Evolutionary conservation across 2,113 vertebrate species (phyloP), one percentile per base, ranked within the genome.

Genomic region (Clupea harengus): DNA sequence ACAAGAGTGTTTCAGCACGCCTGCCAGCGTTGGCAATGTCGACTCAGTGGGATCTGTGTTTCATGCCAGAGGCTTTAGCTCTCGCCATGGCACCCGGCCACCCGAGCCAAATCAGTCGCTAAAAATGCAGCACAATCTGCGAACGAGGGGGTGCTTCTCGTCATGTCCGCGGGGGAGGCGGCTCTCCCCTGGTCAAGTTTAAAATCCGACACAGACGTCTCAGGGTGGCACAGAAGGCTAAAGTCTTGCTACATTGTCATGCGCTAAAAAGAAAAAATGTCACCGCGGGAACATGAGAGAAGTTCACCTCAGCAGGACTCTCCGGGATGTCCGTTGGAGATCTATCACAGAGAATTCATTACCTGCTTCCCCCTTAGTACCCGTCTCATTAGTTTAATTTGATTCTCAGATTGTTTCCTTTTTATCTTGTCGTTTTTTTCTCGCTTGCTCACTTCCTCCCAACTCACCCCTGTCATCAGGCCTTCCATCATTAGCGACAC

Each of bases 31-130:
- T 83, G 82, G 54, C 83, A 81, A 28, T 47, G 50, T 81, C 17
- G 39, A 39, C 84, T 81, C 82, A 25, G 50, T 83, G 75, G 82
- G 85, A 84, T 88, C 84, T 86, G 85, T 81, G 18, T 28, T 67
- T 83, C 84, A 85, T 54, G 72, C 47, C 72, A 39, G 47, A 6
- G 45, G 81, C 84, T 88, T 72, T 83, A 83, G 81, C 80, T 81
- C 32, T 20, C 45, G 2, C 25, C 60, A 47, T 81, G 81, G 64
- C 50, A 57, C 25, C 13, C 45, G 13, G n/a, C 28, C 86, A 18
- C 60, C n/a, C 50, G 64, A 46, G 82, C 83, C 67, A 86, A 75
- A 83, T 64, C 81, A 83, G 86, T 50, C 32, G 49, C 60, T 52
- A 75, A 75, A 83, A 60, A 83, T 80, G 49, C 57, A 78, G 45